Percentiles rank a stretch among this genome's conserved stretches.
phyloP scores from a whole-genome alignment of 1,140 invertebrate genomes.

The Dreissena polymorpha region DNA sequence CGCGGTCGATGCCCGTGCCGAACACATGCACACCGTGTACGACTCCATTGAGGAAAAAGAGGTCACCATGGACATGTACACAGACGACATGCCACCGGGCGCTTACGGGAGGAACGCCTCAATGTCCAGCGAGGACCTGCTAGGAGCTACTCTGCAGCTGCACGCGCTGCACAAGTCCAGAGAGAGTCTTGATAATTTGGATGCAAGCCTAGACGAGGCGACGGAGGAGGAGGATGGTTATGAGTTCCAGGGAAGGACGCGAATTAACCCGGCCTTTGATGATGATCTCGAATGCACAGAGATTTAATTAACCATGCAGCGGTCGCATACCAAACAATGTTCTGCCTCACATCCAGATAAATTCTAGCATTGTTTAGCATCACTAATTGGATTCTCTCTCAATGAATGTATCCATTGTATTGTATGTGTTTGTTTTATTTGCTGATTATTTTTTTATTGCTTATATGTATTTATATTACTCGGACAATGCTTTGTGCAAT shows the following conservation, averaged over 20 bases:
- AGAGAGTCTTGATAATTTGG: constrained; percentile 20
- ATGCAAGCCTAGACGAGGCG: neutral
- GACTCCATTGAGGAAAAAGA: constrained; percentile 42
- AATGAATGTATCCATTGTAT: no score
- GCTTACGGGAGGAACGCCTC: neutral
- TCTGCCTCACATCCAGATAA: no score
- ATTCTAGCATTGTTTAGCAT: neutral
- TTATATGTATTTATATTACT: no score
- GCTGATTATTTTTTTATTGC: no score
- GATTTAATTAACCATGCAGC: constrained; percentile 2
- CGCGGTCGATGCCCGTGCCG: neutral
- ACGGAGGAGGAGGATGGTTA: neutral
- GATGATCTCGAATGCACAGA: constrained; percentile 35
- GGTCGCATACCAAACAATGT: no score
- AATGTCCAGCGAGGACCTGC: constrained; percentile 31
- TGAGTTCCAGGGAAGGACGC: neutral
- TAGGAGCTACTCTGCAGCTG: constrained; percentile 9
- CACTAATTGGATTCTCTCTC: neutral
- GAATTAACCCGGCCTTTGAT: constrained; percentile 8
- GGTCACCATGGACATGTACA: constrained; percentile 42
- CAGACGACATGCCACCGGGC: constrained; percentile 11
- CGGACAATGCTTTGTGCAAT: no score
- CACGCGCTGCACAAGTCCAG: constrained; percentile 19
- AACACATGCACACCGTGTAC: constrained; percentile 22
- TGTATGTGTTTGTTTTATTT: no score